Base-by-base conservation (phyloP, 1,140 invertebrate species). In the Proales similis region DNA sequence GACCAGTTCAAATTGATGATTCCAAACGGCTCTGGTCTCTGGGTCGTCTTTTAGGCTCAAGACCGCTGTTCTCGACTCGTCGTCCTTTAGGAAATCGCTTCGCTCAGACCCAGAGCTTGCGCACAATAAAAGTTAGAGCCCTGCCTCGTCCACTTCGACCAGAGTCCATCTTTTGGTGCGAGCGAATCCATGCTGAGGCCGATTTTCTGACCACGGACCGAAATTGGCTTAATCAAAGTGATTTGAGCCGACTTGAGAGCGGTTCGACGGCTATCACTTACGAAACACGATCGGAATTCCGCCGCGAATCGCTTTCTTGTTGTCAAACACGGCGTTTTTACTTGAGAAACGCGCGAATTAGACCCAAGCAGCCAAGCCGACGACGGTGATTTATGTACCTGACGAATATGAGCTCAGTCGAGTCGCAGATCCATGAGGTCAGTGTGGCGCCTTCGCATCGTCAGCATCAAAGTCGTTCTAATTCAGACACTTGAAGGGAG, bases 221-320 rank as follows among this genome's bases (percentile, higher is more conserved):
- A 93, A 93, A 81, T 92, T 88, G 69, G 90, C 89, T 92, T 76
- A 17, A 77, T 75, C 48, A 66, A 66, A 68, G 68, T 17, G 33
- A 63, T 17, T 17, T 14, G 24, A 64, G 48, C 33, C 63, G n/a
- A 19, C 9, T 39, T 4, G 29, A 36, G 22, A 17, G 14, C 48
- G 33, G 46, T 53, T 27, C 33, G 36, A 38, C 26, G 38, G 36
- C 48, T 39, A 39, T 33, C 11, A 88, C 87, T 90, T 83, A 92
- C 89, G 90, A 79, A 93, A 94, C 66, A 94, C 87, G 75, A 94
- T 86, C 63, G 89, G 89, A 75, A 93, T 90, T 70, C 90, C 90
- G 70, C 90, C 90, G 72, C 89, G 81, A 73, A 93, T 94, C 29
- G 88, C 85, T 74, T 90, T 88, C 74, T 91, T 90, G 53, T 88